Conservation (phyloP, 2,797 vertebrate species). For the Cirrhinus mrigala region DNA sequence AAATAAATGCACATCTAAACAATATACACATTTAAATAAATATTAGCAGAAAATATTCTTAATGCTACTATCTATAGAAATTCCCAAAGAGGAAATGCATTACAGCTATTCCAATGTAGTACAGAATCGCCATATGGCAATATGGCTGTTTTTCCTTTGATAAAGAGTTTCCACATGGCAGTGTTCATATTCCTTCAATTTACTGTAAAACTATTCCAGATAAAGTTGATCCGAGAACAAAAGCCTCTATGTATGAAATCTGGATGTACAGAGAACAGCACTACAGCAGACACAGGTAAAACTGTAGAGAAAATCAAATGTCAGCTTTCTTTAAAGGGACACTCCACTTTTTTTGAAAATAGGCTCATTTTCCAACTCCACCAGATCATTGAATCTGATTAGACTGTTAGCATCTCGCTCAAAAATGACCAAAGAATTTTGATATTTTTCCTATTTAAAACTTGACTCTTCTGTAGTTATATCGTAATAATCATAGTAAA, state of each 20-base stretch:
- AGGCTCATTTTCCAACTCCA: too few species aligned
- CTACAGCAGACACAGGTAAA: not conserved
- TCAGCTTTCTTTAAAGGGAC: too few species aligned
- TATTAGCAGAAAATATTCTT: not conserved
- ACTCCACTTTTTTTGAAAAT: too few species aligned
- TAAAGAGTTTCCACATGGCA: conserved; percentile 15
- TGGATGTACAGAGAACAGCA: not conserved
- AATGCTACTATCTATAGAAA: not conserved
- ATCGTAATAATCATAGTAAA: too few species aligned
- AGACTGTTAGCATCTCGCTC: too few species aligned
- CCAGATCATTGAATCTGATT: too few species aligned
- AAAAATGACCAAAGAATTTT: too few species aligned
- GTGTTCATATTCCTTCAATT: conserved; percentile 17
- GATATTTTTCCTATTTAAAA: too few species aligned
- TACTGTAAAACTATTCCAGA: conserved; percentile 8
- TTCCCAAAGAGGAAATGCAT: not conserved
- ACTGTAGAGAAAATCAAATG: not conserved
- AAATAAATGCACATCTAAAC: not conserved
- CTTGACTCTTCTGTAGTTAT: too few species aligned
- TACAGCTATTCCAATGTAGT: not conserved
- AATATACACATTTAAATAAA: not conserved
- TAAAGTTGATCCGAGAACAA: conserved; percentile 23
- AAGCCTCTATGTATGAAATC: not conserved
- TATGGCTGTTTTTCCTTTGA: not conserved
- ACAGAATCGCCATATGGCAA: not conserved